phyloP scores from a whole-genome alignment of 1,140 invertebrate species.

The Aphaenogaster floridana region DNA sequence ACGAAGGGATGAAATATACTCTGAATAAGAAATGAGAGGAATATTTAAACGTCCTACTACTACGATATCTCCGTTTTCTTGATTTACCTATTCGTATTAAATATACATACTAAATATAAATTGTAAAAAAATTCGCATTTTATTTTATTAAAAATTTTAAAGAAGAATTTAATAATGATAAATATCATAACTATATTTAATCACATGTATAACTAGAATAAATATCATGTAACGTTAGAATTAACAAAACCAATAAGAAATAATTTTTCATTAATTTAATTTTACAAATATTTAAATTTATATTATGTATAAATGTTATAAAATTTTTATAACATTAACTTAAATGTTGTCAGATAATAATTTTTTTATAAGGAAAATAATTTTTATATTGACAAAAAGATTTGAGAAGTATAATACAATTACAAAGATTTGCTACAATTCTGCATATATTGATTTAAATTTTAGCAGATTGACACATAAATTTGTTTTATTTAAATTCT shows the following conservation, averaged over 20 bases:
- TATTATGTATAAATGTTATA: too few species aligned
- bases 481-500: too few species aligned
- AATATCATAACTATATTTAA: slow-evolving; percentile 25
- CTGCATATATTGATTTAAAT: too few species aligned
- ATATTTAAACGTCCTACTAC: slow-evolving; percentile 77
- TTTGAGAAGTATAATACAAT: neutral
- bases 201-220: neutral
- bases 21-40: slow-evolving; percentile 83
- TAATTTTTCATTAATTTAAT: neutral
- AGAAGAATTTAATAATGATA: slow-evolving; percentile 8
- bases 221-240: slow-evolving; percentile 5
- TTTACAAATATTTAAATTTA: too few species aligned
- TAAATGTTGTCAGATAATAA: too few species aligned
- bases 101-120: slow-evolving; percentile 49
- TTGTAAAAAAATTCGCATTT: neutral
- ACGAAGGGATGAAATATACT: slow-evolving; percentile 82
- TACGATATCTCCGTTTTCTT: slow-evolving; percentile 61
- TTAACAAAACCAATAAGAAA: neutral
- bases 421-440: neutral
- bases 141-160: neutral
- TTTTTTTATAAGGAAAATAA: too few species aligned
- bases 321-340: too few species aligned
- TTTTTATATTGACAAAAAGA: too few species aligned
- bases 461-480: too few species aligned
- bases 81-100: slow-evolving; percentile 54